These are phyloP conservation scores for Agriotes lineatus DNA, from an alignment of 2,888 invertebrate species.

Conservation along the genomic window DNA sequence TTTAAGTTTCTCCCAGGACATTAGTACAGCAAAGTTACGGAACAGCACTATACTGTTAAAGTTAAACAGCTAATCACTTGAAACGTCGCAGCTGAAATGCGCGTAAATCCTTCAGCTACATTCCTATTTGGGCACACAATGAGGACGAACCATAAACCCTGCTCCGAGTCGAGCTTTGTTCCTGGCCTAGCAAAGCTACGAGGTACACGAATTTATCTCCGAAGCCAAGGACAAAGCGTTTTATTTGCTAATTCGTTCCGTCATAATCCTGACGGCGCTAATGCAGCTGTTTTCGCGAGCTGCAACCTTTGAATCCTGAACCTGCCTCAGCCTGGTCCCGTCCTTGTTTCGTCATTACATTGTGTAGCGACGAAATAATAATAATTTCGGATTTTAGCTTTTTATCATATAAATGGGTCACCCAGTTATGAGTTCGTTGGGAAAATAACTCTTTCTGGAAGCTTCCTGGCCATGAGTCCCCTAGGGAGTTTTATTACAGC, in stretches of 20 bases:
- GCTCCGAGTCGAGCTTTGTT: slow-evolving; percentile 34
- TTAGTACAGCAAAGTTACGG: not conserved
- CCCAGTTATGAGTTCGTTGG: slow-evolving; percentile 29
- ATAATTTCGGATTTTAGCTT: slow-evolving; percentile 14
- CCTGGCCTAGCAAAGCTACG: slow-evolving; percentile 23
- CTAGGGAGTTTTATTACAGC: slow-evolving; percentile 25
- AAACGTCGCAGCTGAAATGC: slow-evolving; percentile 16
- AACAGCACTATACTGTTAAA: slow-evolving; percentile 2
- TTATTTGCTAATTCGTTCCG: slow-evolving; percentile 24
- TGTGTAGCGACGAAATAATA: slow-evolving; percentile 6
- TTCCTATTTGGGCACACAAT: slow-evolving; percentile 31
- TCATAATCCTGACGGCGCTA: slow-evolving; percentile 15
- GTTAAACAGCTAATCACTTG: slow-evolving; percentile 8
- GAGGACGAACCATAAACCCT: slow-evolving; percentile 31
- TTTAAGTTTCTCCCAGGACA: not conserved
- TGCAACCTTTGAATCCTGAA: not conserved
- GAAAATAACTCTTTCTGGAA: slow-evolving; percentile 32
- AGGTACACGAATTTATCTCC: slow-evolving; percentile 29
- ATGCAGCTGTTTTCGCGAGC: slow-evolving; percentile 3
- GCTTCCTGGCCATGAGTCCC: slow-evolving; percentile 30
- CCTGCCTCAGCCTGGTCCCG: not conserved
- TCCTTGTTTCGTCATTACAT: slow-evolving; percentile 15
- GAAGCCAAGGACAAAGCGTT: slow-evolving; percentile 21
- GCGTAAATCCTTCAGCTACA: slow-evolving; percentile 30
- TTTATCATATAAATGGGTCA: slow-evolving; percentile 28